Conservation (phyloP, 2,113 vertebrate genomes). For the Hoplias malabaricus region DNA sequence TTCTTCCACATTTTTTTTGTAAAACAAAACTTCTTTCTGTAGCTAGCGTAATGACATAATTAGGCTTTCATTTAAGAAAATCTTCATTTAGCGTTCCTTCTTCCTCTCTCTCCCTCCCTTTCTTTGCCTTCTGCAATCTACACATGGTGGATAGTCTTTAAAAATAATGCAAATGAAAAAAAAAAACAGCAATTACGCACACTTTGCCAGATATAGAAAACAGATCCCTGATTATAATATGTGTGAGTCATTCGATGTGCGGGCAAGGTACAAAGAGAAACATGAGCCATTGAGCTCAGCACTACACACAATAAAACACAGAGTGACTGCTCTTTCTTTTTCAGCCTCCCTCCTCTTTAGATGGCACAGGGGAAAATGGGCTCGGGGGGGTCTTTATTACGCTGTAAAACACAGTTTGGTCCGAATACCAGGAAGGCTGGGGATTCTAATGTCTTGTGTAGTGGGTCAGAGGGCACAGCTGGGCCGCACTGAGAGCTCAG, state of each 20-base stretch:
- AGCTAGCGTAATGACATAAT: conserved; percentile 50
- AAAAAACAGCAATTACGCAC: conserved; percentile 32
- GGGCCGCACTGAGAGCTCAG: neutral
- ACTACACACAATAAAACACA: neutral
- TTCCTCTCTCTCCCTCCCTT: conserved; percentile 1
- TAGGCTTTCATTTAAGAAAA: conserved; percentile 51
- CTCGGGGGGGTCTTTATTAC: neutral
- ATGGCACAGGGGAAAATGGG: conserved; percentile 11
- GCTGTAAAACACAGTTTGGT: neutral
- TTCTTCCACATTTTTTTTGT: conserved; percentile 13
- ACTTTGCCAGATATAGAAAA: conserved; percentile 50
- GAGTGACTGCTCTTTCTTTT: neutral
- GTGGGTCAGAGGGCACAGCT: conserved; percentile 41
- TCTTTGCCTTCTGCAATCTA: neutral
- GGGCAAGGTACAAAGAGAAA: conserved; percentile 17
- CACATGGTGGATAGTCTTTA: neutral
- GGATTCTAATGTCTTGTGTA: neutral
- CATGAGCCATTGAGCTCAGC: conserved; percentile 17
- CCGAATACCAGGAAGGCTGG: neutral
- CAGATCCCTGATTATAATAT: conserved; percentile 37
- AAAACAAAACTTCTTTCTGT: conserved; percentile 25
- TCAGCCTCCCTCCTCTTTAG: neutral
- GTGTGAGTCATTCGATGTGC: conserved; percentile 38
- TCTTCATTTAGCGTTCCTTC: conserved; percentile 39
- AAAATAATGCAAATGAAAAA: neutral